Percentiles rank a stretch among this genome's conserved stretches.
Evolutionary conservation across 2,888 invertebrate genomes (phyloP).

Genomic region (Nectonema munidae): DNA sequence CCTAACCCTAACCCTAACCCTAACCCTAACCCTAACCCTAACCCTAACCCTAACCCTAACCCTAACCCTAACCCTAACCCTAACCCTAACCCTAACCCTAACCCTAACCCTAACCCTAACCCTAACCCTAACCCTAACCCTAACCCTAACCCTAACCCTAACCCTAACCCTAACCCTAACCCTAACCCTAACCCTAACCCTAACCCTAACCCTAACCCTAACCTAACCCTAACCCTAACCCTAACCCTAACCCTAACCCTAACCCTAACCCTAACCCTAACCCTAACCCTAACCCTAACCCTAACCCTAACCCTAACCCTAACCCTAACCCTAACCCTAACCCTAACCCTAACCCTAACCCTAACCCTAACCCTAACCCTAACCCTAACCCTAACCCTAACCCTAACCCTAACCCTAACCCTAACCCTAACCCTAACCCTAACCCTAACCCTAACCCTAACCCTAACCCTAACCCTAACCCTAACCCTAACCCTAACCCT

Average conservation of each 20-base stretch:
- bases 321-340: not conserved
- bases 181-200: not conserved
- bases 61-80: slow-evolving; percentile 1
- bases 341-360: not conserved
- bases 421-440: not conserved
- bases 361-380: not conserved
- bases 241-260: not conserved
- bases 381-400: not conserved
- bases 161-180: not conserved
- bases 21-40: not conserved
- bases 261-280: not conserved
- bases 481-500: not conserved
- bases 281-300: not conserved
- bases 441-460: not conserved
- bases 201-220: no score
- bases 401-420: not conserved
- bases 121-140: not conserved
- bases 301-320: not conserved
- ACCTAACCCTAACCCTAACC: no score
- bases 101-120: not conserved
- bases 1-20: not conserved
- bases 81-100: not conserved
- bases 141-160: no score
- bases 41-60: not conserved
- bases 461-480: not conserved